Evolutionary conservation across 2,797 vertebrate species (phyloP).

Genomic region (Dallia pectoralis): DNA sequence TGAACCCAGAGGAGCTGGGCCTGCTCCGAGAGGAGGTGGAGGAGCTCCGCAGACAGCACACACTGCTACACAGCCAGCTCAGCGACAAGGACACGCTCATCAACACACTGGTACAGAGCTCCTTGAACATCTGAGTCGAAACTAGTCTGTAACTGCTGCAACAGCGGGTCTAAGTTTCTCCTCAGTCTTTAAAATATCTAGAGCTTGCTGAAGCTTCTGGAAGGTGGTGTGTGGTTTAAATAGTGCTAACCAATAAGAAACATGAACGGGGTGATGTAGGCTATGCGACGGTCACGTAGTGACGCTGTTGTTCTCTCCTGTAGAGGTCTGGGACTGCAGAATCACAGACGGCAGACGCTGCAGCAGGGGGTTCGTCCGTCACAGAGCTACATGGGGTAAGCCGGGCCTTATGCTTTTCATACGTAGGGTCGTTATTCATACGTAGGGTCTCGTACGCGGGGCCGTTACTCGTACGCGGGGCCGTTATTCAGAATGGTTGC

Average conservation of each 20-base stretch:
- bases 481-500: too few species aligned
- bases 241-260: too few species aligned
- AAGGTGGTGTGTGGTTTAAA: too few species aligned
- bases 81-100: conserved; percentile 84
- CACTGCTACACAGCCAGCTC: conserved; percentile 81
- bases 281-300: background rate
- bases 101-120: conserved; percentile 75
- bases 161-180: too few species aligned
- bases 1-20: conserved; percentile 86
- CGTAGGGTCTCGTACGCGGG: too few species aligned
- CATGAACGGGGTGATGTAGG: too few species aligned
- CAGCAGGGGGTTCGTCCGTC: conserved; percentile 68
- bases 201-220: too few species aligned
- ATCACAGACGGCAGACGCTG: conserved; percentile 54
- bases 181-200: too few species aligned
- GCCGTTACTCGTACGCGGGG: too few species aligned
- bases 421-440: too few species aligned
- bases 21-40: conserved; percentile 85
- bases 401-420: background rate
- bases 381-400: conserved; percentile 81
- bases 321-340: conserved; percentile 72
- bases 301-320: conserved; percentile 30
- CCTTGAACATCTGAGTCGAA: too few species aligned
- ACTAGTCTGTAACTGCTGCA: too few species aligned
- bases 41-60: conserved; percentile 81